Conservation (phyloP, 2,888 invertebrate genomes). For the Elegia similella region DNA sequence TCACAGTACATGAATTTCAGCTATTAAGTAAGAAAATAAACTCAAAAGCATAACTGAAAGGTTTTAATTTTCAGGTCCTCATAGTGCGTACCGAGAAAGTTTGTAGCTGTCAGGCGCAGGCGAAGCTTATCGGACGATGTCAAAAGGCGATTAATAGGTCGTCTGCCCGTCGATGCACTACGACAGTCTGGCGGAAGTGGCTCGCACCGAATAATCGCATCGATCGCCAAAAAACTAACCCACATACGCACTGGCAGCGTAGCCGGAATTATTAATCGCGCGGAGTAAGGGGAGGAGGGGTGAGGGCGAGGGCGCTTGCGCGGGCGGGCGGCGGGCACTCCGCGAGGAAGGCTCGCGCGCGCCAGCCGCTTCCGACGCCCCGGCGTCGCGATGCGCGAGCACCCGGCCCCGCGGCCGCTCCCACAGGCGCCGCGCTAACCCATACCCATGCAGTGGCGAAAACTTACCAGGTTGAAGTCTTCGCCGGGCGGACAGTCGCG, state of each 20-base stretch:
- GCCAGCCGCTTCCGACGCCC: constrained; percentile 68
- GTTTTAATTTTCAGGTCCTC: not conserved
- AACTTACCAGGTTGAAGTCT: constrained; percentile 90
- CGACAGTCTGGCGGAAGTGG: constrained; percentile 59
- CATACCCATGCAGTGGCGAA: constrained; percentile 92
- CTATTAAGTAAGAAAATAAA: not conserved
- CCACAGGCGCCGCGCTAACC: constrained; percentile 83
- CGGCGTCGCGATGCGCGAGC: constrained; percentile 75
- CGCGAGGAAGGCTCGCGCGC: constrained; percentile 76
- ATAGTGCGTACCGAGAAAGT: not conserved
- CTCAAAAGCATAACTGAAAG: not conserved
- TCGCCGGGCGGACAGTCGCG: constrained; percentile 84
- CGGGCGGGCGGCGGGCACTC: constrained; percentile 67
- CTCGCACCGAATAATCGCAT: constrained; percentile 76
- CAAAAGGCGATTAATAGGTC: constrained; percentile 67
- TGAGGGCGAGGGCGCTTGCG: constrained; percentile 61
- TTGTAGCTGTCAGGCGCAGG: constrained; percentile 28
- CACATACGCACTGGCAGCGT: constrained; percentile 81
- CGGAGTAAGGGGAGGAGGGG: constrained; percentile 68
- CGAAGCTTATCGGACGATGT: constrained; percentile 46
- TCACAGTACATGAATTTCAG: not conserved
- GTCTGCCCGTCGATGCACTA: constrained; percentile 63
- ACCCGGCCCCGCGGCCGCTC: constrained; percentile 73
- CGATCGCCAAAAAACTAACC: constrained; percentile 82
- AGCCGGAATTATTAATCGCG: constrained; percentile 80